Conservation (phyloP, 2,797 vertebrate genomes). For the Hypotaenidia philippensis region DNA sequence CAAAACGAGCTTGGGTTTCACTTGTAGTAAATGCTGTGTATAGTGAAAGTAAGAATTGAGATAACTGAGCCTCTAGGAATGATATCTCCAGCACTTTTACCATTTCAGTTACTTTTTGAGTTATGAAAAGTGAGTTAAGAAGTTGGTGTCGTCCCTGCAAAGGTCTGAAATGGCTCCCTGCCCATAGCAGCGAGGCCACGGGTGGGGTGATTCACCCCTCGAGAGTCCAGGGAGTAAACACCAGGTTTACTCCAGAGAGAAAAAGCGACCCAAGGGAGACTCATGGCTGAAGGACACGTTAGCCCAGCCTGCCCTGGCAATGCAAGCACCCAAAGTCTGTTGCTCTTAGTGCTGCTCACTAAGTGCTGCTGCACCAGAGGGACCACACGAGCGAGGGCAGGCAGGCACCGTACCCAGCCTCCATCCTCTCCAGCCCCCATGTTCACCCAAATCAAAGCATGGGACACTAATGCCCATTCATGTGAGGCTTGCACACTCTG, state of each 20-base stretch:
- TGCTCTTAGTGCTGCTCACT: background rate
- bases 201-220: fast-evolving
- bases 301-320: background rate
- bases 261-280: background rate
- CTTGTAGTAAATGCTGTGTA: background rate
- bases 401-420: background rate
- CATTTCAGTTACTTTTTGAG: background rate
- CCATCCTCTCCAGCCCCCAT: background rate
- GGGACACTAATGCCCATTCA: fast-evolving
- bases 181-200: background rate
- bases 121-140: background rate
- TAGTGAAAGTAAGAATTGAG: background rate
- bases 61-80: background rate
- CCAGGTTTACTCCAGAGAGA: background rate
- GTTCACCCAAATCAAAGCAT: fast-evolving
- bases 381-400: fast-evolving
- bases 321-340: fast-evolving
- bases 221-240: background rate
- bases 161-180: background rate
- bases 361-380: background rate
- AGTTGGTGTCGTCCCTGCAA: background rate
- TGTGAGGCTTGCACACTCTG: background rate
- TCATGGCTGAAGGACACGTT: fast-evolving
- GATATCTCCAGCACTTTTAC: background rate
- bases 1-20: background rate